Evolutionary conservation across 2,797 vertebrate species (phyloP), one percentile per base, ranked within the genome.

Genomic region (Micropoecilia bifurca): DNA sequence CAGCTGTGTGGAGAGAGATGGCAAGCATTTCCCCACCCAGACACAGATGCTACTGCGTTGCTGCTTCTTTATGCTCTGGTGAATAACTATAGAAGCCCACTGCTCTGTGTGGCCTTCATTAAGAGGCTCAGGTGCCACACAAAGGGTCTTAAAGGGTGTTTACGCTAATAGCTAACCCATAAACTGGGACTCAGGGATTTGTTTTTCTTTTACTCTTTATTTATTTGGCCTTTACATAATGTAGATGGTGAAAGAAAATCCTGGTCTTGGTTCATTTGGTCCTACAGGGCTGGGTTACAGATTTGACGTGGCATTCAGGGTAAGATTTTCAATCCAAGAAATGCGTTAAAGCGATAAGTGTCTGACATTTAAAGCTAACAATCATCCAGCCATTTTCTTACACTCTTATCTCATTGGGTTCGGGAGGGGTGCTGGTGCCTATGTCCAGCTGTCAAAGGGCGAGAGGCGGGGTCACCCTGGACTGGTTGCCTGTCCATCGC

Each of bases 31-130:
- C 82, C 78, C 74, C 88, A 86, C 75, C 87, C 91, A 92, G 91
- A 91, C 91, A 91, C 84, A 91, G 91, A 85, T 83, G 84, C 81
- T 71, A 1, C 76, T 77, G 78, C 86, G 81, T 80, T 69, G 2
- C 73, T 74, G 78, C 87, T 81, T 85, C 78, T 71, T 74, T 87
- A 53, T 81, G 91, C 92, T 93, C 88, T 81, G 85, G 39, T 90
- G 90, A 89, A 89, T 86, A 36, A 79, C 77, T 78, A 89, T 83
- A 91, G 91, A 92, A 81, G 89, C 89, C 91, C 80, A 89, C 73
- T 87, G 85, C 83, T 88, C 71, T 91, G 76, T 89, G 87, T 74
- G 81, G 77, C 87, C 87, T 81, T 50, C 75, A 74, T 73, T 73
- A 71, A 36, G 57, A 82, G 86, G 80, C 87, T 92, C 93, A 93